Conservation (phyloP, 2,113 vertebrate species). For the Anolis sagrei region DNA sequence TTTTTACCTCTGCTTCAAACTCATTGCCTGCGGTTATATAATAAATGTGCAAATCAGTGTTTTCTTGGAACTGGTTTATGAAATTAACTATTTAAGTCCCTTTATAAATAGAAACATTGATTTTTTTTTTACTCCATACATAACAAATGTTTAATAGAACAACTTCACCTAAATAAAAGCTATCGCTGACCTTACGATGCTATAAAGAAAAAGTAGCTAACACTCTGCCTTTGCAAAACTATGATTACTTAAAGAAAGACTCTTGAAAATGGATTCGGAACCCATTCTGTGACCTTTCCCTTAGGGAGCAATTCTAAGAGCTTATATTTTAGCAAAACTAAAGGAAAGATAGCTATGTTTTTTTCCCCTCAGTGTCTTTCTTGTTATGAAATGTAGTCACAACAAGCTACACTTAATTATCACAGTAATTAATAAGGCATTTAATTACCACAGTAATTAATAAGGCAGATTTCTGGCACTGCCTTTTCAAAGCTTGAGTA, state of each 20-base stretch:
- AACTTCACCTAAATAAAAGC: not conserved
- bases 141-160: not conserved
- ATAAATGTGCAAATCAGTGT: not conserved
- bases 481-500: not conserved
- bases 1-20: not conserved
- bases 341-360: not conserved
- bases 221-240: not conserved
- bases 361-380: not conserved
- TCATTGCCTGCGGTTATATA: not conserved
- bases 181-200: not conserved
- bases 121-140: not conserved
- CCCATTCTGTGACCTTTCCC: not conserved
- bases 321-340: not conserved
- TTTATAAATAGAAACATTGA: not conserved
- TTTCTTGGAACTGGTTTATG: not conserved
- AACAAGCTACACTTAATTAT: not conserved
- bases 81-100: not conserved
- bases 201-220: not conserved
- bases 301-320: conserved; percentile 12
- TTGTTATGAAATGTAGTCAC: not conserved
- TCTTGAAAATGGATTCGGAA: conserved; percentile 27
- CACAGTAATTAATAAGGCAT: too few relatives aligned
- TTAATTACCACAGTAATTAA: too few relatives aligned
- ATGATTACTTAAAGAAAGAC: conserved; percentile 38
- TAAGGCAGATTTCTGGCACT: not conserved